Percentiles rank a stretch among this genome's conserved stretches.
Evolutionary conservation across 1,140 invertebrate genomes (phyloP).

Genomic region (Lanistes nyassanus): DNA sequence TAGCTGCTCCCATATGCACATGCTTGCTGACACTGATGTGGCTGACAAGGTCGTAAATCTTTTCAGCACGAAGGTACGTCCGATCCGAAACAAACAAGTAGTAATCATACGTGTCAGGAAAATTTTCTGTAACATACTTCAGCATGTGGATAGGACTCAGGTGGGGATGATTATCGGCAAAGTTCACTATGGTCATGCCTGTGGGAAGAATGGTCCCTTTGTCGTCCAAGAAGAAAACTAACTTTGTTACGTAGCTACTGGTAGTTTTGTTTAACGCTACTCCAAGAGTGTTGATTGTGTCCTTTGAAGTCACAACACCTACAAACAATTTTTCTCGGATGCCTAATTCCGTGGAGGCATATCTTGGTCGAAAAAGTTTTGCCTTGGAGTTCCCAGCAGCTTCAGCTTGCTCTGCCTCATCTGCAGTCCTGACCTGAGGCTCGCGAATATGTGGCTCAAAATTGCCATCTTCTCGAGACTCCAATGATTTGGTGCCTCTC

Average conservation of each 20-base stretch:
- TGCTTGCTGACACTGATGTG: slow-evolving; percentile 84
- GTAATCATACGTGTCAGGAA: slow-evolving; percentile 88
- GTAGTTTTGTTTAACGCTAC: slow-evolving; percentile 84
- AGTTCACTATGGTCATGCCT: slow-evolving; percentile 60
- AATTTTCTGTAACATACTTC: slow-evolving; percentile 90
- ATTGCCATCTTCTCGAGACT: slow-evolving; percentile 28
- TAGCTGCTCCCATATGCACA: slow-evolving; percentile 76
- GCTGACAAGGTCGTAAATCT: slow-evolving; percentile 76
- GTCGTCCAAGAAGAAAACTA: slow-evolving; percentile 80
- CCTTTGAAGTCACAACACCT: slow-evolving; percentile 80
- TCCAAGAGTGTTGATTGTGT: slow-evolving; percentile 77
- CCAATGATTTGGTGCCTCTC: slow-evolving; percentile 40
- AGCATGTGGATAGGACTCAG: slow-evolving; percentile 74
- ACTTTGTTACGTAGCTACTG: slow-evolving; percentile 81
- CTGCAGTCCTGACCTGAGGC: slow-evolving; percentile 25
- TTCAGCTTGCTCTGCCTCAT: neutral
- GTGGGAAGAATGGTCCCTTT: slow-evolving; percentile 64
- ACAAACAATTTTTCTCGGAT: slow-evolving; percentile 90
- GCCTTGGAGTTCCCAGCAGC: slow-evolving; percentile 25
- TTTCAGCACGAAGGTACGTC: slow-evolving; percentile 81
- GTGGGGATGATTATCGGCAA: slow-evolving; percentile 59
- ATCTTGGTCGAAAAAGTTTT: slow-evolving; percentile 77
- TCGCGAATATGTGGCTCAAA: slow-evolving; percentile 32
- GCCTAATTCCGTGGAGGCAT: slow-evolving; percentile 91
- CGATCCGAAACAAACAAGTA: slow-evolving; percentile 87